phyloP scores from a whole-genome alignment of 1,140 invertebrate species.

The Metopolophium dirhodum region DNA sequence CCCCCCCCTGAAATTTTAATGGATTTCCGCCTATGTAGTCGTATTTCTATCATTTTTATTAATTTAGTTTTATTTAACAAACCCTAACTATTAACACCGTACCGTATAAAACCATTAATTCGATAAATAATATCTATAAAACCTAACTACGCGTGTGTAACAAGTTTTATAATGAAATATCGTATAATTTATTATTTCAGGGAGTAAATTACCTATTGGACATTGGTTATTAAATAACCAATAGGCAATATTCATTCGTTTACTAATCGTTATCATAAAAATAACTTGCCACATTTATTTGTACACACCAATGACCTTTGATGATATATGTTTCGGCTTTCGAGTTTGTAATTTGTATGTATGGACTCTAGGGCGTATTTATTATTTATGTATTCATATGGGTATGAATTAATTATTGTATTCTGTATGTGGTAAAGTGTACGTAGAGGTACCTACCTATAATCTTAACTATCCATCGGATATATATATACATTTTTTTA shows the following conservation, averaged over 20 bases:
- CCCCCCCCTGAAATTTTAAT: too few relatives aligned
- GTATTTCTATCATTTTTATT: neutral
- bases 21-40: too few relatives aligned
- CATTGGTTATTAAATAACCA: neutral
- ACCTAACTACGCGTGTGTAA: neutral
- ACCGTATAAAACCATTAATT: neutral
- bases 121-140: neutral
- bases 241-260: neutral
- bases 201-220: neutral
- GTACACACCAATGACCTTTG: neutral
- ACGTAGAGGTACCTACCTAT: neutral
- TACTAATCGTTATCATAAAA: neutral
- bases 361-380: neutral
- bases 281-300: neutral
- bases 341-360: neutral
- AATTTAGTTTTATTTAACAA: neutral
- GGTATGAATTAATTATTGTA: conserved; percentile 5
- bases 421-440: neutral
- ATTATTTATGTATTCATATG: neutral
- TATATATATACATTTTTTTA: neutral
- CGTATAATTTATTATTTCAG: neutral
- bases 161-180: neutral
- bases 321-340: neutral
- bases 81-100: neutral
- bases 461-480: neutral